These are phyloP conservation scores for Enteromius treurensis DNA, from an alignment of 2,797 vertebrate genomes.

Conservation along the genomic window DNA sequence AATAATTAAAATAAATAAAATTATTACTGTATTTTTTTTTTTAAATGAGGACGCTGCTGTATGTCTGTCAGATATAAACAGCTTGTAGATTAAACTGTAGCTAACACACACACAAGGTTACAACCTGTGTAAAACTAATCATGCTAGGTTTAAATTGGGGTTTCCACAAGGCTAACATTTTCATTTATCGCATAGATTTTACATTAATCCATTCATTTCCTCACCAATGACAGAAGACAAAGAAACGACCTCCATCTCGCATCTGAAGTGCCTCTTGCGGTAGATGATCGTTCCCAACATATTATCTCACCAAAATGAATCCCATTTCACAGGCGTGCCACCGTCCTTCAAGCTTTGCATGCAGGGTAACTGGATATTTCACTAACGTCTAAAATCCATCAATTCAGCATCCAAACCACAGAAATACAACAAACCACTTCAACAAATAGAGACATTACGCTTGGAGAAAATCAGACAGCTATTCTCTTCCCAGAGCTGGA, in stretches of 20 bases:
- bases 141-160: constrained; percentile 2
- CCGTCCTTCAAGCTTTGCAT: constrained; percentile 14
- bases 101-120: background rate
- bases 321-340: constrained; percentile 10
- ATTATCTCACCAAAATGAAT: constrained; percentile 5
- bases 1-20: background rate
- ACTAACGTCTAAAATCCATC: constrained; percentile 9
- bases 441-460: constrained; percentile 39
- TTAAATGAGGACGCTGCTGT: background rate
- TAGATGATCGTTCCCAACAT: constrained; percentile 15
- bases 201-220: constrained; percentile 17
- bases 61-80: background rate
- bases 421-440: constrained; percentile 45
- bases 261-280: constrained; percentile 1
- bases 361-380: constrained; percentile 19
- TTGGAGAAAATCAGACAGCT: constrained; percentile 29
- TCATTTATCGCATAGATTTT: background rate
- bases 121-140: constrained; percentile 14
- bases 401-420: constrained; percentile 33
- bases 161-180: constrained; percentile 15
- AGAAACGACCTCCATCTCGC: constrained; percentile 16
- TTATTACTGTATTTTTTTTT: background rate
- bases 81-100: background rate
- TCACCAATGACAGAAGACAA: constrained; percentile 33
- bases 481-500: constrained; percentile 23